Conservation (phyloP, 2,888 invertebrate genomes). For the Xestia xanthographa region DNA sequence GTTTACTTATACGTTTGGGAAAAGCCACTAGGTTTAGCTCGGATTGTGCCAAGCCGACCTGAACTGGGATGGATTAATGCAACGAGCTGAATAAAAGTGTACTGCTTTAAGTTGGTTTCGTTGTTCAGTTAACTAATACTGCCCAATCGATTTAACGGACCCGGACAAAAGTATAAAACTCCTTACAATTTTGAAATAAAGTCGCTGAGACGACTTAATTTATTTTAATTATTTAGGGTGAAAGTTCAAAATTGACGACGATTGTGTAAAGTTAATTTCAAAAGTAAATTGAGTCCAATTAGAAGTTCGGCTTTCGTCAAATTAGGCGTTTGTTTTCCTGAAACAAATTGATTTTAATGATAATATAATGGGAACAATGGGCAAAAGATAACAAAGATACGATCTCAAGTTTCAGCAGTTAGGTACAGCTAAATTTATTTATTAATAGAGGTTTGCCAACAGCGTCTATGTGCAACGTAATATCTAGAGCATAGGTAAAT, state of each 20-base stretch:
- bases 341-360: constrained; percentile 14
- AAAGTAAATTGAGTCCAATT: constrained; percentile 28
- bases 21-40: background rate
- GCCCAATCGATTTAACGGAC: background rate
- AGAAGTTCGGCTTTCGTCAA: constrained; percentile 18
- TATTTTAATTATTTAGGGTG: constrained; percentile 29
- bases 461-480: too few relatives aligned
- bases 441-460: too few relatives aligned
- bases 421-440: background rate
- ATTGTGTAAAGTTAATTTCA: constrained; percentile 27
- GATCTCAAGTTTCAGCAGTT: background rate
- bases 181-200: constrained; percentile 1
- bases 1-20: background rate
- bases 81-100: background rate
- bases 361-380: background rate
- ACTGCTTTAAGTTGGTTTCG: background rate
- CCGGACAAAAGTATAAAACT: too few relatives aligned
- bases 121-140: background rate
- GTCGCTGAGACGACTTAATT: constrained; percentile 14
- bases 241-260: constrained; percentile 38
- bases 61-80: background rate
- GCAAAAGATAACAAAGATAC: background rate
- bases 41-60: background rate
- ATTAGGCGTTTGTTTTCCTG: constrained; percentile 15
- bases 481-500: too few relatives aligned